Evolutionary conservation across 2,888 invertebrate genomes (phyloP), one percentile per base, ranked within the genome.

Genomic region (Erynnis tages): DNA sequence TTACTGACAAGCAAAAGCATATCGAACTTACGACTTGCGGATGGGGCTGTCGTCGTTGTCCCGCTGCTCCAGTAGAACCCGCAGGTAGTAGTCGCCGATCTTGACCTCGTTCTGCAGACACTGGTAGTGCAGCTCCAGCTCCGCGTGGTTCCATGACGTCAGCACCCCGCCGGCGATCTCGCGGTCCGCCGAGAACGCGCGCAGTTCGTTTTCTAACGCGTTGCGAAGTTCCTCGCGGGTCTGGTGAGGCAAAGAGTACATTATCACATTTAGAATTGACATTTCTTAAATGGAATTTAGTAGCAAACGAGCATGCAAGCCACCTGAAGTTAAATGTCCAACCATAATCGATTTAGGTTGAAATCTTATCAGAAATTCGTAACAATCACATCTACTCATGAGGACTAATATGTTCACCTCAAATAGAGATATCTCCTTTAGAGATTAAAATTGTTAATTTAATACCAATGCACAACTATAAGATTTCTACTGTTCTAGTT

Each of bases 91-190:
- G 82, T 99, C 98, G 10, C 99, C 99, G 66, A 99, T 98, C 89
- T 96, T 96, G 61, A 99, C 97, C 90, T 99, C 99, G 66, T 98
- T 97, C 52, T 95, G 94, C 59, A 99, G 91, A 70, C 98, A 97
- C 73, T 95, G 94, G 90, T 99, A 99, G 69, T 94, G 93, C 8
- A 98, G 93, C 90, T 98, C 97, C 75, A 99, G 97, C 83, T 99
- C 99, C 30, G 96, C 94, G 89, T 99, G 97, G 90, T 99, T 99
- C 99, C 99, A 99, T 0, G 98, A 96, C 0, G 96, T 96, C 17
- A 96, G 90, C 44, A 92, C 91, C n/a, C 93, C 93, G 16, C 95
- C 95, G 13, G 95, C 94, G 59, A 97, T 91, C 71, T 99, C 98
- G 58, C 97, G 93, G 83, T 98, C 98, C 2, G 94, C 93, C 0